Percentiles rank a stretch among this genome's conserved stretches.
phyloP scores from a whole-genome alignment of 2,113 vertebrate species.

The Leucoraja erinaceus region DNA sequence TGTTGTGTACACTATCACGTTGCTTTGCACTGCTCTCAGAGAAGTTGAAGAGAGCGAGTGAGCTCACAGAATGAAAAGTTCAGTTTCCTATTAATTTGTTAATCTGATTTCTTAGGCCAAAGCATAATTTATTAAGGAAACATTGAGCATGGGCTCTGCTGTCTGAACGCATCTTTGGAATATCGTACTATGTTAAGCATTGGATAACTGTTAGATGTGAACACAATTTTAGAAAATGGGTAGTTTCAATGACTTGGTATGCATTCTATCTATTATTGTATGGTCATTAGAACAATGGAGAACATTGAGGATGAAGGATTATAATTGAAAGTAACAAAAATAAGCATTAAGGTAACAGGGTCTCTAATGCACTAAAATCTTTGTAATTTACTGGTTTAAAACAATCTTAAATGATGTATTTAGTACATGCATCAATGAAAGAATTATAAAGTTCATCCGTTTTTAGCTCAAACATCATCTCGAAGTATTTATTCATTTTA shows the following conservation, averaged over 20 bases:
- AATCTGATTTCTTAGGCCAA: background rate
- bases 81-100: background rate
- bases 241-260: background rate
- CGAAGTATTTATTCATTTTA: conserved; percentile 19
- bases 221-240: background rate
- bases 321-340: background rate
- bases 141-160: background rate
- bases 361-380: background rate
- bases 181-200: background rate
- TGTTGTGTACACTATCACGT: background rate
- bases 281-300: background rate
- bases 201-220: background rate
- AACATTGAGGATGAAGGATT: background rate
- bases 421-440: background rate
- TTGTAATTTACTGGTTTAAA: background rate
- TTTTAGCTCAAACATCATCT: background rate
- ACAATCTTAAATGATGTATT: background rate
- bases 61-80: background rate
- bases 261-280: background rate
- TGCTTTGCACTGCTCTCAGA: background rate
- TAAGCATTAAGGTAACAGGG: background rate
- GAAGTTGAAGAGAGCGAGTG: background rate
- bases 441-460: background rate
- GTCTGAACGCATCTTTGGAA: background rate
- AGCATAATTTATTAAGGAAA: background rate